A percentile compares a stretch with the other conserved stretches of the same genome.
phyloP scores from a whole-genome alignment of 2,113 vertebrate genomes.

The Ceyx melanurus region DNA sequence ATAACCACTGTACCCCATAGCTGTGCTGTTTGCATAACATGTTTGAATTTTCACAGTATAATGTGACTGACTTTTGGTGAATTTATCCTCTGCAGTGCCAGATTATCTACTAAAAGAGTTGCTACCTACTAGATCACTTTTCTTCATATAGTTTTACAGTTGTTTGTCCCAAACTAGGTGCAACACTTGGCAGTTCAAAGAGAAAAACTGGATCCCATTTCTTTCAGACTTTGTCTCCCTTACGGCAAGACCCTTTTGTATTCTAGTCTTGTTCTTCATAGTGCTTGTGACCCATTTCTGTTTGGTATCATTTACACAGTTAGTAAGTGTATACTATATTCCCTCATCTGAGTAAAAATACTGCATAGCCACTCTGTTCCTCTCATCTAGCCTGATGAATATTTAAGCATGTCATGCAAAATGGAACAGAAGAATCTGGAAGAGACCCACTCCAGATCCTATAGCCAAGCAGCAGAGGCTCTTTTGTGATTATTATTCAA shows the following conservation, averaged over 20 bases:
- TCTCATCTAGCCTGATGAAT: neutral
- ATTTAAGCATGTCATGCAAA: neutral
- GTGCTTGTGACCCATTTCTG: neutral
- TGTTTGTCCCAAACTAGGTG: neutral
- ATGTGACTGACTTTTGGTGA: neutral
- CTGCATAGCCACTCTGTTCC: neutral
- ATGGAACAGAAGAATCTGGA: neutral
- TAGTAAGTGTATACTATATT: neutral
- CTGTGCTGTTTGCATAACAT: neutral
- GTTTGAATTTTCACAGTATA: neutral
- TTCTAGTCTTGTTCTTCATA: neutral
- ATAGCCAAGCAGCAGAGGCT: neutral
- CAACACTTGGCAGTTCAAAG: neutral
- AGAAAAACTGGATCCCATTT: neutral
- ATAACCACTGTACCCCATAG: neutral
- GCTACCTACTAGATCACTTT: neutral
- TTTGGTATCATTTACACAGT: neutral
- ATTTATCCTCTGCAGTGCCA: neutral
- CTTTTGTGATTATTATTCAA: neutral
- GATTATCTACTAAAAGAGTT: neutral
- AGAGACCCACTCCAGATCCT: neutral
- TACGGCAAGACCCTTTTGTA: neutral
- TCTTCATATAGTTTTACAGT: neutral
- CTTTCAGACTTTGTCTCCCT: neutral
- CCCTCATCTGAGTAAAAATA: neutral